Evolutionary conservation across 2,888 invertebrate species (phyloP).

Genomic region (Ischnus inquisitorius): DNA sequence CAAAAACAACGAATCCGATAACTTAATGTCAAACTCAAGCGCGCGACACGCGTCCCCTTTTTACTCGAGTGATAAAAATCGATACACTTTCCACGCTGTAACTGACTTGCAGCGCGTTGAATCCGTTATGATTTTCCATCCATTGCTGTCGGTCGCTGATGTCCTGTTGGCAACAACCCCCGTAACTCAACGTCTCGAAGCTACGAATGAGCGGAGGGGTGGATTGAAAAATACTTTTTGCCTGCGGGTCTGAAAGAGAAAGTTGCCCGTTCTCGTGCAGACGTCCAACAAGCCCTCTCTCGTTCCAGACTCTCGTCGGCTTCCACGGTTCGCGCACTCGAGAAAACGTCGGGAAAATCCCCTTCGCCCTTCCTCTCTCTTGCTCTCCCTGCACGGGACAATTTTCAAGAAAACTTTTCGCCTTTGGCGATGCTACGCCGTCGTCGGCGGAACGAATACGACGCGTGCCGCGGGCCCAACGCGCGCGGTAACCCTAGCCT

Average conservation of each 20-base stretch:
- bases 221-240: conserved; percentile 65
- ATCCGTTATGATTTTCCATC: not conserved
- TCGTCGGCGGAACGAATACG: conserved; percentile 52
- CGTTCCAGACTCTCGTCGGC: conserved; percentile 17
- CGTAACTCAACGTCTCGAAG: conserved; percentile 47
- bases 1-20: no score
- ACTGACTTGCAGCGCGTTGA: conserved; percentile 2
- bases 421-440: not conserved
- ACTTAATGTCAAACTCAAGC: no score
- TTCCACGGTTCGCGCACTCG: conserved; percentile 34
- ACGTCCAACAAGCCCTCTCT: conserved; percentile 16
- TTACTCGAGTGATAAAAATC: not conserved
- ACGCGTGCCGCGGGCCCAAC: conserved; percentile 51
- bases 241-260: conserved; percentile 49
- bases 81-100: conserved; percentile 8
- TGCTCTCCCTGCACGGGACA: conserved; percentile 60
- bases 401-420: conserved; percentile 60
- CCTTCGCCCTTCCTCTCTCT: not conserved
- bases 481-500: conserved; percentile 7
- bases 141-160: conserved; percentile 5
- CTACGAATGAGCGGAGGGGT: conserved; percentile 49
- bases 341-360: conserved; percentile 41
- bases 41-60: not conserved
- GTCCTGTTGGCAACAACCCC: not conserved
- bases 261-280: conserved; percentile 27